Conservation (phyloP, 2,113 vertebrate genomes). For the Vulpes ferrilata region DNA sequence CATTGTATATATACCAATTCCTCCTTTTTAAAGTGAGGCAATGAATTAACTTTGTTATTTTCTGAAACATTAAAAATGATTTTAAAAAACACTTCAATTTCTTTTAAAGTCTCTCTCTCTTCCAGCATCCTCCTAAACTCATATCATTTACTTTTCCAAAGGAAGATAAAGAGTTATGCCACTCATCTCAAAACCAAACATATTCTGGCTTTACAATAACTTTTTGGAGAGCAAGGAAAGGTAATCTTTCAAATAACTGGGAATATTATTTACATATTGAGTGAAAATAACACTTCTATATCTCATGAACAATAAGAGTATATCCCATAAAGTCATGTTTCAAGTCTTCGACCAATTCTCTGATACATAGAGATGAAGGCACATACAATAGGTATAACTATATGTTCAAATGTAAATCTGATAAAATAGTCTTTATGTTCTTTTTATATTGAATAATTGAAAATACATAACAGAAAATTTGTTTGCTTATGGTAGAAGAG, state of each 20-base stretch:
- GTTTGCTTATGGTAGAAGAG: neutral
- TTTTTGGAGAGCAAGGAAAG: neutral
- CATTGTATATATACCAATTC: neutral
- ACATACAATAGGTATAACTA: neutral
- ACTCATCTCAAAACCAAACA: neutral
- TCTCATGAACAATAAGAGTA: neutral
- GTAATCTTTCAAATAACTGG: neutral
- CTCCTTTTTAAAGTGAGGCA: neutral
- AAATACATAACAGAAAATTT: conserved; percentile 19
- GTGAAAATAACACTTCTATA: neutral
- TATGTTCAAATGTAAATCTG: neutral
- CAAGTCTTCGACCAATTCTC: neutral
- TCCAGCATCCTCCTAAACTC: neutral
- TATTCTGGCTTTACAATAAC: neutral
- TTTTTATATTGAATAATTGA: conserved; percentile 14
- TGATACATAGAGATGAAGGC: neutral
- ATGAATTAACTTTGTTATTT: neutral
- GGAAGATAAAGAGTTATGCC: neutral
- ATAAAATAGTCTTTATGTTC: conserved; percentile 1
- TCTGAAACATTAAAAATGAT: neutral
- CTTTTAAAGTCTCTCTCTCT: neutral
- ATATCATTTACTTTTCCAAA: conserved; percentile 14
- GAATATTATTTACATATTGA: neutral
- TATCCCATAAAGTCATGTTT: neutral
- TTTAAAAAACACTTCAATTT: neutral